Conservation (phyloP, 2,888 invertebrate species). For the Anodontia alba region DNA sequence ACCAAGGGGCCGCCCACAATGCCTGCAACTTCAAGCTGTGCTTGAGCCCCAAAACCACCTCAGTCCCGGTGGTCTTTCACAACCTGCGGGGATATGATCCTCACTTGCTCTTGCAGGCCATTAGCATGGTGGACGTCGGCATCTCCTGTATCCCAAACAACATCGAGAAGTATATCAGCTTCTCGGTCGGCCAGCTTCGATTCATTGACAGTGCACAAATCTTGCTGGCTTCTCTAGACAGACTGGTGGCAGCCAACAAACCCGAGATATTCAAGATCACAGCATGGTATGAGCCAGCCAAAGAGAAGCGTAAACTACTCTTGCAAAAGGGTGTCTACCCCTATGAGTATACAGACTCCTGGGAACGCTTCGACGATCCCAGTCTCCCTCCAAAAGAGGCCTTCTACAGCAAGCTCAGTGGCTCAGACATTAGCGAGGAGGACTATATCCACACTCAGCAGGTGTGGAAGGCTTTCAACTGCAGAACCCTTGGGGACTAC, state of each 20-base stretch:
- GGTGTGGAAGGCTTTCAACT: neutral
- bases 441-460: neutral
- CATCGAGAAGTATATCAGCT: constrained; percentile 39
- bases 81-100: neutral
- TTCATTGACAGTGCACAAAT: constrained; percentile 45
- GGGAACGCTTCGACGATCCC: neutral
- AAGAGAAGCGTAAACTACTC: neutral
- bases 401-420: neutral
- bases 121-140: neutral
- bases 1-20: neutral
- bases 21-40: too few relatives aligned
- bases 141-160: constrained; percentile 16
- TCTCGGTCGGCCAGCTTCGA: constrained; percentile 23
- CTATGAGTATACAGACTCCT: neutral
- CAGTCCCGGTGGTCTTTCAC: neutral
- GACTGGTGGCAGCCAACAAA: constrained; percentile 26
- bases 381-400: neutral
- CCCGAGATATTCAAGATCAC: constrained; percentile 11
- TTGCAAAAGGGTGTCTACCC: neutral
- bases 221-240: constrained; percentile 24
- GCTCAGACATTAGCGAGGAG: neutral
- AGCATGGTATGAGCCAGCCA: neutral
- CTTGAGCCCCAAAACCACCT: neutral
- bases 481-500: neutral
- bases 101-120: neutral